These are phyloP conservation scores for Silurus aristotelis DNA, from an alignment of 2,797 vertebrate species.

Conservation along the genomic window DNA sequence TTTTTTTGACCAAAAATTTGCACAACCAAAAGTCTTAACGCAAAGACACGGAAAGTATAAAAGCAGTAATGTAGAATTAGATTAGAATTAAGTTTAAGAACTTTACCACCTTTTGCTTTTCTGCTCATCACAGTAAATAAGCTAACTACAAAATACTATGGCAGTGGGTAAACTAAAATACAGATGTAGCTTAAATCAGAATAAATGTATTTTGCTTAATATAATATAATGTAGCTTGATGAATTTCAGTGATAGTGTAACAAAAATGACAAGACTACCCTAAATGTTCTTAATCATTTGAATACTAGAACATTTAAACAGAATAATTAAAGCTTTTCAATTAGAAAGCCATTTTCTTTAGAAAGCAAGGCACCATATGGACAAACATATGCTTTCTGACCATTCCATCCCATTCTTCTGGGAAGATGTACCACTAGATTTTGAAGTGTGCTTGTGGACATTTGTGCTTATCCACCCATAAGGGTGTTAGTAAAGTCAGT, in stretches of 20 bases:
- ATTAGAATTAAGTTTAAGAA: neutral
- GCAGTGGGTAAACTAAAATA: neutral
- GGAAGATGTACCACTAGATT: too few species aligned
- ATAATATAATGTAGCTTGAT: neutral
- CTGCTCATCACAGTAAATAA: neutral
- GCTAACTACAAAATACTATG: too few species aligned
- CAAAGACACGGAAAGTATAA: neutral
- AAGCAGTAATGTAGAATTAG: neutral
- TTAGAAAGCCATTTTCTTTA: neutral
- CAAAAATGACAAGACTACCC: neutral
- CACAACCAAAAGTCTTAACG: neutral
- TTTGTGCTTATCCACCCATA: too few species aligned
- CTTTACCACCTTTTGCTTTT: neutral
- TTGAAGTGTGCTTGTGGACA: too few species aligned
- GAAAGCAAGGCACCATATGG: too few species aligned
- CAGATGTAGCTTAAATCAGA: neutral
- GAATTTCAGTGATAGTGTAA: neutral
- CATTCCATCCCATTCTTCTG: too few species aligned
- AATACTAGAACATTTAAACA: neutral
- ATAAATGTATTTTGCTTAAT: neutral
- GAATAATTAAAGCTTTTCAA: neutral
- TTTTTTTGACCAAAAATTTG: neutral
- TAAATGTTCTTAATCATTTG: neutral
- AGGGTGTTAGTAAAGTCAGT: too few species aligned
- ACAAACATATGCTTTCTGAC: too few species aligned